Evolutionary conservation across 2,888 invertebrate genomes (phyloP), one percentile per base, ranked within the genome.

Genomic region (Drosophila bunnanda): DNA sequence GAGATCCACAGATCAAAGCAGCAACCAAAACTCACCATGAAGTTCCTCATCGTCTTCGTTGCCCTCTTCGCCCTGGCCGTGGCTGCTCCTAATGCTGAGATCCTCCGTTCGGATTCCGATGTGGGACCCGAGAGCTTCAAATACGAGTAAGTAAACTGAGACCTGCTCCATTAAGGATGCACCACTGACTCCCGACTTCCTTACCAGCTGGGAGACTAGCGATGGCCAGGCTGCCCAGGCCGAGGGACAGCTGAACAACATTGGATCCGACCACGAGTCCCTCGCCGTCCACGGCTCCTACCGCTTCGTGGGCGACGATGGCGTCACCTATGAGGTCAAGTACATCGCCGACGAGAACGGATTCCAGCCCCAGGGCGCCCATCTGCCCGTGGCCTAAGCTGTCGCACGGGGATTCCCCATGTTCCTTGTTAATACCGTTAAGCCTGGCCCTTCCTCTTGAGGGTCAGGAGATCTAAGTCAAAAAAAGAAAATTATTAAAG

Each of bases 221-320:
- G 93, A 94, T 83, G 94, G 94, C 5, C 91, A 92, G 2, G 91
- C 88, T 13, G 93, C 93, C 6, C 87, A 92, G 10, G 94, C 94
- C 83, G 78, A 92, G 43, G 94, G 93, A 1, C 89, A 93, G 61
- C 77, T 94, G 28, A 92, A 92, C 72, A 93, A 94, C 79, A 80
- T 90, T 2, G 94, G 94, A 38, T 77, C 93, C 13, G 94, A 94
- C 30, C 91, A 94, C 57, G 93, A 94, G 72, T 90, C 93, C n/a
- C 89, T 94, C 20, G 80, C 91, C 5, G 93, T 94, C 17, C 89
- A 79, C 17, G 94, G 94, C n/a, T 92, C 92, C 5, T 94, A 93
- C 90, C 87, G 92, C 12, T 94, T 93, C 92, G 90, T 93, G 0
- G 94, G 91, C 13, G 93, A 93, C 50, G 94, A 94, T 79, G 94